Conservation (phyloP, 1,140 invertebrate genomes). For the Whitmania pigra region DNA sequence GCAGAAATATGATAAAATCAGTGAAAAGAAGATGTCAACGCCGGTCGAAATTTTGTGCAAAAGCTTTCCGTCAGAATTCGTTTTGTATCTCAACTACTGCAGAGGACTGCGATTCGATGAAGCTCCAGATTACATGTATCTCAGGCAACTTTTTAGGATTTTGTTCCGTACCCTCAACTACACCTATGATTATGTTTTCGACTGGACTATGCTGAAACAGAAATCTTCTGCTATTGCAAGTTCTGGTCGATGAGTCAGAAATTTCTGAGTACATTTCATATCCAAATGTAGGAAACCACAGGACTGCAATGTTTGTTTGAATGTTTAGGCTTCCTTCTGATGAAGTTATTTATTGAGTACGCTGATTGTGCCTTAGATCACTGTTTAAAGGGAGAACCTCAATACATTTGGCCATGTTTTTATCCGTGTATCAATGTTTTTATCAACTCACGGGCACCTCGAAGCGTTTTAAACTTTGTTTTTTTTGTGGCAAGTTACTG, state of each 20-base stretch:
- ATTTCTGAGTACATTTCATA: too few relatives aligned
- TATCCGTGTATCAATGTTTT: too few relatives aligned
- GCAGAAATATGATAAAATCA: constrained; percentile 93
- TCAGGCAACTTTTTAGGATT: constrained; percentile 91
- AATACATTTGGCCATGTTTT: too few relatives aligned
- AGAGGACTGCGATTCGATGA: constrained; percentile 88
- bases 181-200: constrained; percentile 98
- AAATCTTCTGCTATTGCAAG: constrained; percentile 46
- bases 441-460: too few relatives aligned
- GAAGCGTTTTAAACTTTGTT: too few relatives aligned
- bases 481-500: too few relatives aligned
- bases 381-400: too few relatives aligned
- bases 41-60: constrained; percentile 86
- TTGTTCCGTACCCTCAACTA: constrained; percentile 97
- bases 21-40: constrained; percentile 93
- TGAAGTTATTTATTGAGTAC: too few relatives aligned
- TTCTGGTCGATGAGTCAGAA: constrained; percentile 6
- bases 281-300: too few relatives aligned
- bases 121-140: constrained; percentile 93
- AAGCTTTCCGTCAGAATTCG: constrained; percentile 88
- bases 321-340: too few relatives aligned
- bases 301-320: too few relatives aligned
- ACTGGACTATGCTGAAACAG: constrained; percentile 98
- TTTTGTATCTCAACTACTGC: constrained; percentile 95
- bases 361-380: too few relatives aligned